Percentiles rank a stretch among this genome's conserved stretches.
These are phyloP conservation scores for Ciconia boyciana DNA, from an alignment of 2,113 vertebrate genomes.

Conservation along the genomic window DNA sequence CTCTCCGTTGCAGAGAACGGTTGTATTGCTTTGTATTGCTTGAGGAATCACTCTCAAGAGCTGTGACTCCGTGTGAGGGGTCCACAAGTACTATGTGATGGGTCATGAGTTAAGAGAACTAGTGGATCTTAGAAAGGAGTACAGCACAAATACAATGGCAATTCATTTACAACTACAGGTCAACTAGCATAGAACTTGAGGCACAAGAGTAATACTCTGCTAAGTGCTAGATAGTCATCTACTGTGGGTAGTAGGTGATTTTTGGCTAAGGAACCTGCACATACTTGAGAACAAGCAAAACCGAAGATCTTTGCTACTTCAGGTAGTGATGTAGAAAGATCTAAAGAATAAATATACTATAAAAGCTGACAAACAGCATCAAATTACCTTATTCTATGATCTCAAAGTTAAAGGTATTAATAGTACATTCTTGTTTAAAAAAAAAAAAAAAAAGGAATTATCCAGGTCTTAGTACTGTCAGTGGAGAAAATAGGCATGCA, in stretches of 20 bases:
- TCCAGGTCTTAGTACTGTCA: background rate
- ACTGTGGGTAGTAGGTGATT: background rate
- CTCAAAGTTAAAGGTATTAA: background rate
- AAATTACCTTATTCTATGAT: background rate
- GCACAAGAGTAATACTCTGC: background rate
- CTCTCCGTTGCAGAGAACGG: background rate
- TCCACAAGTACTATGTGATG: background rate
- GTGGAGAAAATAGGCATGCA: background rate
- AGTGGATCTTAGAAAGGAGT: background rate
- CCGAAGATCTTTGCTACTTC: background rate
- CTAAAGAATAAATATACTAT: background rate
- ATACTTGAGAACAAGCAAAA: background rate
- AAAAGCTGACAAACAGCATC: background rate
- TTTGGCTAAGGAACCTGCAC: background rate
- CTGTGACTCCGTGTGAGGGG: background rate
- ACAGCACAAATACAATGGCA: background rate
- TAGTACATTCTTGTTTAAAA: background rate
- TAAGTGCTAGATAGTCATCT: background rate
- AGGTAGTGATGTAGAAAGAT: background rate
- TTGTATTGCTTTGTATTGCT: background rate
- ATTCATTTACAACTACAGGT: background rate
- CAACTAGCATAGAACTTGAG: background rate
- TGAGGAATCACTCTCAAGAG: background rate
- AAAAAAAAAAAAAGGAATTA: background rate
- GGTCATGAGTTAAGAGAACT: background rate